These are phyloP conservation scores for Capitulum mitella DNA, from an alignment of 2,888 invertebrate genomes.

Conservation along the genomic window DNA sequence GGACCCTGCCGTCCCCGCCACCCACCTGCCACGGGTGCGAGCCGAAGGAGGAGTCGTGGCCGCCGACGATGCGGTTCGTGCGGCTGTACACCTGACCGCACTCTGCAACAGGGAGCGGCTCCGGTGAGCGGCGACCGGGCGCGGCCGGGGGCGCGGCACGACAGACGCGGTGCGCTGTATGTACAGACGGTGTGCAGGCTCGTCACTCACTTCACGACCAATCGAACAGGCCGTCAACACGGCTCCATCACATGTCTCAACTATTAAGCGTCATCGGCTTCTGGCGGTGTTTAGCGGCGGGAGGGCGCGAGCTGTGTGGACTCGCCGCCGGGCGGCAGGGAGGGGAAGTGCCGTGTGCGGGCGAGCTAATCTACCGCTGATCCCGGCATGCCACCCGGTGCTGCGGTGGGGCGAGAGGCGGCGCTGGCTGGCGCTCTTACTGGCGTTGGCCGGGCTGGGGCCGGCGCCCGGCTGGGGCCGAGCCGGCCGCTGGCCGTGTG, in stretches of 20 bases:
- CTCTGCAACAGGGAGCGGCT: constrained; percentile 51
- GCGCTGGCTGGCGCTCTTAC: neutral
- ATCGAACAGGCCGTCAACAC: too few relatives aligned
- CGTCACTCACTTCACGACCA: too few relatives aligned
- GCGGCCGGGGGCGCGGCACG: too few relatives aligned
- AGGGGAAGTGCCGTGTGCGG: neutral
- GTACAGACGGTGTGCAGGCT: neutral
- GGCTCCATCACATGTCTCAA: too few relatives aligned
- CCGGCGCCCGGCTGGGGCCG: neutral
- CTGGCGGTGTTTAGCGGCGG: too few relatives aligned
- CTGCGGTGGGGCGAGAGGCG: neutral
- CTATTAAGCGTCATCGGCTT: too few relatives aligned
- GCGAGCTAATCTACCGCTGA: neutral
- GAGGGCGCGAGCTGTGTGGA: too few relatives aligned
- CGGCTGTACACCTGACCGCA: constrained; percentile 82
- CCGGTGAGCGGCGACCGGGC: neutral
- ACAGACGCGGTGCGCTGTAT: neutral
- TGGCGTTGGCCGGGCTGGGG: neutral
- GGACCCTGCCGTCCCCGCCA: too few relatives aligned
- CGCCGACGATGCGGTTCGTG: constrained; percentile 84
- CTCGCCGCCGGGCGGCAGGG: neutral
- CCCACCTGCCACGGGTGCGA: constrained; percentile 83
- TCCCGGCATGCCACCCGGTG: neutral
- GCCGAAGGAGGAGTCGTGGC: constrained; percentile 80
- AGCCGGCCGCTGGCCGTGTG: neutral